Evolutionary conservation across 2,888 invertebrate species (phyloP).

Genomic region (Drosophila sordidapex): DNA sequence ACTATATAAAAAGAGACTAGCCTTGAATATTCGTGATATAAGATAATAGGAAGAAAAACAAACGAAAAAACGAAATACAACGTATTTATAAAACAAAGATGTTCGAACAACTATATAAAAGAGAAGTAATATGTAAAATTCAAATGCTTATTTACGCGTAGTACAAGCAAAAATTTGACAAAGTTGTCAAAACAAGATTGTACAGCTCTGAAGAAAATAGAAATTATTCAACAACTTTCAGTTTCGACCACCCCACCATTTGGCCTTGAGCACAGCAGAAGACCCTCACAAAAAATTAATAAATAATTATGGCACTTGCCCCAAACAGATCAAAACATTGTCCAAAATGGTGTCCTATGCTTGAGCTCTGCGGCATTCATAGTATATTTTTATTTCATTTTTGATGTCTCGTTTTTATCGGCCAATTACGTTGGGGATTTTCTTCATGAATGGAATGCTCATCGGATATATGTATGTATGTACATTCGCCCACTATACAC

Average conservation of each 20-base stretch:
- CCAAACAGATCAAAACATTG: slow-evolving; percentile 66
- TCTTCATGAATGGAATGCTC: slow-evolving; percentile 72
- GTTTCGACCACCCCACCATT: slow-evolving; percentile 24
- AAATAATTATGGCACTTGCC: slow-evolving; percentile 49
- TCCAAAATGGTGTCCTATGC: slow-evolving; percentile 62
- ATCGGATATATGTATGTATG: slow-evolving; percentile 10
- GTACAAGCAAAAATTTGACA: slow-evolving; percentile 19
- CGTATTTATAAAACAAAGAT: slow-evolving; percentile 64
- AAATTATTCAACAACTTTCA: slow-evolving; percentile 20
- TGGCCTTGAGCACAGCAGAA: slow-evolving; percentile 39
- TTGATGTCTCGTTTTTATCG: slow-evolving; percentile 38
- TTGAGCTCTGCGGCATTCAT: slow-evolving; percentile 26
- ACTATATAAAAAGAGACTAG: slow-evolving; percentile 27
- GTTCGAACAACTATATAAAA: slow-evolving; percentile 50
- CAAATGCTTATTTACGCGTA: slow-evolving; percentile 41
- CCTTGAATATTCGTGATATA: slow-evolving; percentile 59
- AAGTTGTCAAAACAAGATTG: slow-evolving; percentile 46
- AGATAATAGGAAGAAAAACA: slow-evolving; percentile 3
- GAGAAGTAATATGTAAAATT: slow-evolving; percentile 19
- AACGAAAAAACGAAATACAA: not conserved
- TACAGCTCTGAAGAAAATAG: slow-evolving; percentile 20
- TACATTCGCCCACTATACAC: slow-evolving; percentile 6
- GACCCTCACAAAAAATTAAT: slow-evolving; percentile 34
- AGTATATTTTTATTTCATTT: slow-evolving; percentile 61
- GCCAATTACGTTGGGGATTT: slow-evolving; percentile 55